phyloP scores from a whole-genome alignment of 2,888 invertebrate species.

The Himalopsyche tibetana region DNA sequence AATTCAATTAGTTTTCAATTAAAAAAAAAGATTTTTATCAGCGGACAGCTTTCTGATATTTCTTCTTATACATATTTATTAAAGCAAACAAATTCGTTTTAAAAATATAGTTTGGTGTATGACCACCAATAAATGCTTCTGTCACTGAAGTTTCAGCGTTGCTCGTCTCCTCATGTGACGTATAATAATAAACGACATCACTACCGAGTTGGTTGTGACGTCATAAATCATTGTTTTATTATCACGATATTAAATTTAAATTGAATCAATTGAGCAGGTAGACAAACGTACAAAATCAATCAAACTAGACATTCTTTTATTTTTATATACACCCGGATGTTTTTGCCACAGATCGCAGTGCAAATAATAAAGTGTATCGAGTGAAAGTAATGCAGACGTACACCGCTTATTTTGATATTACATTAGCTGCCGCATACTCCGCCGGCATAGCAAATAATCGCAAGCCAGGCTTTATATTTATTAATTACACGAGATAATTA shows the following conservation, averaged over 20 bases:
- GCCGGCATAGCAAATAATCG: neutral
- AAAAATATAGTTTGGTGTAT: too few species aligned
- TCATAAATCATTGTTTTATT: neutral
- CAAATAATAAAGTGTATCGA: slow-evolving; percentile 10
- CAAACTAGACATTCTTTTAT: neutral
- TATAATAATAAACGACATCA: neutral
- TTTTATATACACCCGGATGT: slow-evolving; percentile 1
- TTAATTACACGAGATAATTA: neutral
- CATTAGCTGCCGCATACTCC: neutral
- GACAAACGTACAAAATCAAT: neutral
- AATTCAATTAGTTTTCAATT: too few species aligned
- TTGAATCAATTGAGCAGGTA: slow-evolving; percentile 4
- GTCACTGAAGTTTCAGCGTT: too few species aligned
- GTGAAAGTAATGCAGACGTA: slow-evolving; percentile 20
- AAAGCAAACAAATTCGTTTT: too few species aligned
- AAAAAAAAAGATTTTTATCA: too few species aligned
- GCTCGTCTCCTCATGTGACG: too few species aligned
- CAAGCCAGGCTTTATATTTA: neutral
- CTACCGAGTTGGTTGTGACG: neutral
- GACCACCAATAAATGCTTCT: too few species aligned
- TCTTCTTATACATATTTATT: too few species aligned
- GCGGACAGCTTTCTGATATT: too few species aligned
- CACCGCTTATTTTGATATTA: slow-evolving; percentile 13
- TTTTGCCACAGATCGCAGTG: neutral
- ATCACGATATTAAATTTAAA: neutral